Conservation (phyloP, 92 coral and sea anemone genomes). For the Hydrozoanthus gracilis region DNA sequence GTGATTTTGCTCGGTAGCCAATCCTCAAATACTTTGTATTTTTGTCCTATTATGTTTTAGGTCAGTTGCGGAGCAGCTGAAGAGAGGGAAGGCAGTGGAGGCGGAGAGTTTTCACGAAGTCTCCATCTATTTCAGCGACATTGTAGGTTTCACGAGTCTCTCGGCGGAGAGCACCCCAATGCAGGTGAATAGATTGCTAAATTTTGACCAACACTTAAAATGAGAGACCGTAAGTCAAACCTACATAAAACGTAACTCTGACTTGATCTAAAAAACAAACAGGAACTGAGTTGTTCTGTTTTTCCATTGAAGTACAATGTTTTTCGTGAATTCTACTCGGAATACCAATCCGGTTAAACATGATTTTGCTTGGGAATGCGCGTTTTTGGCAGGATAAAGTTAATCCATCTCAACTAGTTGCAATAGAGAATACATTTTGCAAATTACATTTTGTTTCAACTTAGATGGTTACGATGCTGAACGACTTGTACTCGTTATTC, state of each 20-base stretch:
- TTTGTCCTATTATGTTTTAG: constrained; percentile 37
- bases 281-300: too few species aligned
- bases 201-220: not conserved
- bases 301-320: too few species aligned
- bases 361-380: too few species aligned
- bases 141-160: constrained; percentile 94
- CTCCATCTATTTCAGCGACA: constrained; percentile 96
- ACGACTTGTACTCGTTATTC: constrained; percentile 93
- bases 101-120: constrained; percentile 94
- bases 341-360: too few species aligned
- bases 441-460: not conserved
- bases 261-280: too few species aligned
- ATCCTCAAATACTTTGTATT: not conserved
- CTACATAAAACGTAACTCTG: too few species aligned
- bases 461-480: constrained; percentile 90
- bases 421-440: too few species aligned
- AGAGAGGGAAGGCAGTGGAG: constrained; percentile 92
- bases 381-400: too few species aligned
- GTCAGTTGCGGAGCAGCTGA: constrained; percentile 97
- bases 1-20: not conserved
- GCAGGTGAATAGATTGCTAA: constrained; percentile 67
- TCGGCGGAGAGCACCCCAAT: constrained; percentile 96
- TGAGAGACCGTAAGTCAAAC: not conserved
- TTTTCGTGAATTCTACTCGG: too few species aligned
- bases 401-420: too few species aligned